These are phyloP conservation scores for Leistus spinibarbis DNA, from an alignment of 2,888 invertebrate genomes.

Conservation along the genomic window DNA sequence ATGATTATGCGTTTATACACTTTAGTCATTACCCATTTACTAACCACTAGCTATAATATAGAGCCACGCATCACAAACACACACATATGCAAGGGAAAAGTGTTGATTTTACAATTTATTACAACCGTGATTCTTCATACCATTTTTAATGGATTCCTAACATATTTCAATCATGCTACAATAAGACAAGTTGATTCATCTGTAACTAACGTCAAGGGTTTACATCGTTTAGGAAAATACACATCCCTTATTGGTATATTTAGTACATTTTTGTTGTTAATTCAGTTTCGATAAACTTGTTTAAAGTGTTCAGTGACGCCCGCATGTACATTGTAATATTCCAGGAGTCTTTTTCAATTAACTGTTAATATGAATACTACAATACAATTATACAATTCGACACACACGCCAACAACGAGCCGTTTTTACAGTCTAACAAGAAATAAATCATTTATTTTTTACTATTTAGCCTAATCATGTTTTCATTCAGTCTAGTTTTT, in stretches of 20 bases:
- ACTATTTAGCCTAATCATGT: conserved; percentile 17
- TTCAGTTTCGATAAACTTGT: too few relatives aligned
- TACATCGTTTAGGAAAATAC: too few relatives aligned
- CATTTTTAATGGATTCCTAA: neutral
- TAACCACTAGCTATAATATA: conserved; percentile 1
- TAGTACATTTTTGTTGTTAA: too few relatives aligned
- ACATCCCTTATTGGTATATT: too few relatives aligned
- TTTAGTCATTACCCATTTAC: conserved; percentile 41
- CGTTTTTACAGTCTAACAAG: conserved; percentile 28
- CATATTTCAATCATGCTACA: neutral
- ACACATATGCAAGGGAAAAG: conserved; percentile 9
- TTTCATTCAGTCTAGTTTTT: conserved; percentile 24
- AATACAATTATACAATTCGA: conserved; percentile 27
- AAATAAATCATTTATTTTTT: conserved; percentile 35
- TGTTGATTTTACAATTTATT: conserved; percentile 35
- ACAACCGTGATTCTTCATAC: conserved; percentile 19
- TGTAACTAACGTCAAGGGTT: neutral
- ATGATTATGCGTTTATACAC: conserved; percentile 41
- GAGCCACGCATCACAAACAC: neutral
- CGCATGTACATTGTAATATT: neutral
- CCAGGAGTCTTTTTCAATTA: neutral
- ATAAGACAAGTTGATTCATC: neutral
- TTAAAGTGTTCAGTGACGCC: neutral
- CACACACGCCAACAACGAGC: conserved; percentile 20
- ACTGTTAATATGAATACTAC: neutral